phyloP scores from a whole-genome alignment of 2,888 invertebrate genomes.

The Diadegma fenestrale region DNA sequence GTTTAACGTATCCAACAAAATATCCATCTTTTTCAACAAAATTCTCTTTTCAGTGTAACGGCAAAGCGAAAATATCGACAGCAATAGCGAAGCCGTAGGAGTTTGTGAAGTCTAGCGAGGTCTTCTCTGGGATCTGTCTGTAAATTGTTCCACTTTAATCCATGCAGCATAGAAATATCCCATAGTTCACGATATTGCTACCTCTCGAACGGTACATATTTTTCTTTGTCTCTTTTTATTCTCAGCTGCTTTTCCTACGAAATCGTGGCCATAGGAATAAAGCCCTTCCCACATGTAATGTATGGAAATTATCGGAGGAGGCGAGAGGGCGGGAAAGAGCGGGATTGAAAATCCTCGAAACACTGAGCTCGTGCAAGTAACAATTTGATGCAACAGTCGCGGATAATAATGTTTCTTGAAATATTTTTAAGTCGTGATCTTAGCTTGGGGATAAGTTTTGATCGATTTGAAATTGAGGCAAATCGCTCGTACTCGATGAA shows the following conservation, averaged over 20 bases:
- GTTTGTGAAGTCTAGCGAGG: background rate
- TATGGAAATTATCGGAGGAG: constrained; percentile 55
- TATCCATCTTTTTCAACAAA: too few relatives aligned
- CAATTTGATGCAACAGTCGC: constrained; percentile 34
- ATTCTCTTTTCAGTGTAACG: too few relatives aligned
- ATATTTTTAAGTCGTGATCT: constrained; percentile 32
- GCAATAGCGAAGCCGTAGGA: background rate
- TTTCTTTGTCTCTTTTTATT: constrained; percentile 13
- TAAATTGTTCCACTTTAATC: constrained; percentile 53
- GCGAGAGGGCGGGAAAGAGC: constrained; percentile 18
- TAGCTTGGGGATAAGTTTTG: constrained; percentile 17
- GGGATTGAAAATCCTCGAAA: constrained; percentile 56
- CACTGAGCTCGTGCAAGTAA: constrained; percentile 22
- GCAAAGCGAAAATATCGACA: background rate
- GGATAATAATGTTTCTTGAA: constrained; percentile 58
- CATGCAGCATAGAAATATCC: constrained; percentile 1
- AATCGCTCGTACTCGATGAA: background rate
- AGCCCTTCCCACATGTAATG: constrained; percentile 60
- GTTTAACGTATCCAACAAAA: too few relatives aligned
- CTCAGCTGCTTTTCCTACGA: background rate
- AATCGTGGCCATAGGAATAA: constrained; percentile 24
- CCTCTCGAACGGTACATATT: constrained; percentile 47
- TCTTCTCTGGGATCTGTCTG: constrained; percentile 38
- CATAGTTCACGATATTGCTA: constrained; percentile 60
- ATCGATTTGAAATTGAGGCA: constrained; percentile 28